phyloP scores from a whole-genome alignment of 2,113 vertebrate species.

The Rhinogobius similis region DNA sequence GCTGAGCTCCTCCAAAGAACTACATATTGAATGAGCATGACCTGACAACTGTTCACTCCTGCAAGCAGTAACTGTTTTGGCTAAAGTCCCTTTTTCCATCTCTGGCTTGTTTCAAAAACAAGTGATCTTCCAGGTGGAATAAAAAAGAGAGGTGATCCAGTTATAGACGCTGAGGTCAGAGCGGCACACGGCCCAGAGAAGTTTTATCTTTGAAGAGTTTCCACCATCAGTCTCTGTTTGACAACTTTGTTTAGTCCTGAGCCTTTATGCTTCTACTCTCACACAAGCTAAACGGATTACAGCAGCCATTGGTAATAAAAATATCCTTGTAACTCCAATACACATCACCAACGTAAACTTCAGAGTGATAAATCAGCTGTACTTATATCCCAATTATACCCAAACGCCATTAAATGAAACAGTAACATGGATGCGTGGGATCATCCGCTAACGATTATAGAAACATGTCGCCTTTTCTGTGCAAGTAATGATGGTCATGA shows the following conservation, averaged over 20 bases:
- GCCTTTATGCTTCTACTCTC: slow-evolving; percentile 34
- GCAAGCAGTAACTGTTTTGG: slow-evolving; percentile 32
- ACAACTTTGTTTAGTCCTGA: slow-evolving; percentile 34
- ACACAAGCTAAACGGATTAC: slow-evolving; percentile 16
- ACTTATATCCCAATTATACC: neutral
- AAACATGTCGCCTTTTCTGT: neutral
- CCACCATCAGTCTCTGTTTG: slow-evolving; percentile 59
- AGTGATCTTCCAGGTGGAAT: slow-evolving; percentile 50
- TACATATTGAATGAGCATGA: slow-evolving; percentile 16
- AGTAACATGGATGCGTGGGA: no score
- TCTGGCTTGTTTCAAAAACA: slow-evolving; percentile 49
- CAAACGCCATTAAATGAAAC: neutral
- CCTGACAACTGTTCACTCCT: slow-evolving; percentile 29
- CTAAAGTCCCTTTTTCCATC: slow-evolving; percentile 65
- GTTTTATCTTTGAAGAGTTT: slow-evolving; percentile 58
- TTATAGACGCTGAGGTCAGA: slow-evolving; percentile 17
- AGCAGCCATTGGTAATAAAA: slow-evolving; percentile 22
- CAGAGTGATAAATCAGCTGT: neutral
- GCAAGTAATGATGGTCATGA: neutral
- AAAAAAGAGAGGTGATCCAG: slow-evolving; percentile 46
- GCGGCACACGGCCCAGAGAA: slow-evolving; percentile 50
- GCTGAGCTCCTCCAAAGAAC: neutral
- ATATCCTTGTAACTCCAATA: neutral
- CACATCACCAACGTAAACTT: neutral
- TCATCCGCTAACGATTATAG: no score